A percentile compares a stretch with the other conserved stretches of the same genome.
Conservation (phyloP, 1,140 invertebrate species). For the Macrobrachium rosenbergii region DNA sequence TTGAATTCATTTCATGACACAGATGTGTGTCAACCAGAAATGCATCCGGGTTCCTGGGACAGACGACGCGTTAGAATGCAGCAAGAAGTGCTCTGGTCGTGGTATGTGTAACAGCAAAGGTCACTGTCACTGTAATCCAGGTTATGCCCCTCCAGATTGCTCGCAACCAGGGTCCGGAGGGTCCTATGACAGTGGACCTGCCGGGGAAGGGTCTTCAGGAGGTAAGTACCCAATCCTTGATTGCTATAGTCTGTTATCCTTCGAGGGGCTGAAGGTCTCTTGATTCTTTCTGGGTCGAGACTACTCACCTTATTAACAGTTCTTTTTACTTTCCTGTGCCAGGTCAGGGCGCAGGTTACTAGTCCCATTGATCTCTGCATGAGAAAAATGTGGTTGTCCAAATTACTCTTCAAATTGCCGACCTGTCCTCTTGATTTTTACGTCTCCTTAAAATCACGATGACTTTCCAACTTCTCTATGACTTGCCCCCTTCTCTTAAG, state of each 20-base stretch:
- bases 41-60: conserved; percentile 83
- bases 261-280: too few relatives aligned
- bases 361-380: too few relatives aligned
- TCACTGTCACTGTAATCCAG: conserved; percentile 93
- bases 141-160: conserved; percentile 90
- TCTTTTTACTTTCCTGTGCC: too few relatives aligned
- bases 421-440: too few relatives aligned
- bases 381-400: too few relatives aligned
- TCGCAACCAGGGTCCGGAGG: conserved; percentile 88
- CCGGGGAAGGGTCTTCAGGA: not conserved
- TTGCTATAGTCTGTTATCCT: not conserved
- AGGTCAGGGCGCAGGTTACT: too few relatives aligned
- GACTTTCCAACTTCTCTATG: too few relatives aligned
- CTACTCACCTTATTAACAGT: too few relatives aligned
- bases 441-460: too few relatives aligned
- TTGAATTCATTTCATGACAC: not conserved
- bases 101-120: conserved; percentile 93
- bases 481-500: too few relatives aligned
- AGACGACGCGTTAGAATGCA: conserved; percentile 73
- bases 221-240: conserved; percentile 27
- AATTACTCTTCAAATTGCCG: too few relatives aligned
- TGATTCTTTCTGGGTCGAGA: too few relatives aligned
- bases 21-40: conserved; percentile 90
- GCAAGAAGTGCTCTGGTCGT: conserved; percentile 86
- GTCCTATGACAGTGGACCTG: conserved; percentile 89